Conservation (phyloP, 2,888 invertebrate species). For the Theristus sp. region DNA sequence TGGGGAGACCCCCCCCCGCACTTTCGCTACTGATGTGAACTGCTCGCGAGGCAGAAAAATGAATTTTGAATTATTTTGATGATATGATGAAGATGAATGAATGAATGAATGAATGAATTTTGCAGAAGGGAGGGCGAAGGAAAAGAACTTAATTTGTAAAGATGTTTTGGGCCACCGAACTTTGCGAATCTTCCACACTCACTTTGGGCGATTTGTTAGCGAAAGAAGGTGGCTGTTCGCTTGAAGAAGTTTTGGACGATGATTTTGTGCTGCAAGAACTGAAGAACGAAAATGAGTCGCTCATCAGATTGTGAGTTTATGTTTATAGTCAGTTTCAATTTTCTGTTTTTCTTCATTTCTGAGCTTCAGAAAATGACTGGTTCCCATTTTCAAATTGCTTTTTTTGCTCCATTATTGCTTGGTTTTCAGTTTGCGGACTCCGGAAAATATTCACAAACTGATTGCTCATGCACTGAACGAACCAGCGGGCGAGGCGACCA, state of each 20-base stretch:
- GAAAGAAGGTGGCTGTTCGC: background rate
- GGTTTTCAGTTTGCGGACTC: background rate
- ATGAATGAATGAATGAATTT: too few relatives aligned
- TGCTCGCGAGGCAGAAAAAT: too few relatives aligned
- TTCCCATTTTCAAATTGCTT: background rate
- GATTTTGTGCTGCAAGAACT: conserved; percentile 1
- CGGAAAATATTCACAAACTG: background rate
- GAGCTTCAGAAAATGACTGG: too few relatives aligned
- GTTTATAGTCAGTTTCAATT: too few relatives aligned
- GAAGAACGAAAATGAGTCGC: background rate
- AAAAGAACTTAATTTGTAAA: background rate
- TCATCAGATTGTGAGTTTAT: background rate
- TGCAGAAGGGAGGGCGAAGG: too few relatives aligned
- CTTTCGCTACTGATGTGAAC: too few relatives aligned
- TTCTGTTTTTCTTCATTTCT: too few relatives aligned
- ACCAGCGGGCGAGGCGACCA: background rate
- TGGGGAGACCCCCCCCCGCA: too few relatives aligned
- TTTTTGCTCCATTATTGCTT: background rate
- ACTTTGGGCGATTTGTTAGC: background rate
- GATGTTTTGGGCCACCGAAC: background rate
- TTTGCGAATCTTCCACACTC: background rate
- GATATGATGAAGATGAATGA: too few relatives aligned
- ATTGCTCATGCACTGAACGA: background rate
- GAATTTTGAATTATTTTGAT: too few relatives aligned
- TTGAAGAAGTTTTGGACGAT: background rate